These are phyloP conservation scores for Ceratosolen fusciceps DNA, from an alignment of 1,140 invertebrate genomes.

Conservation along the genomic window DNA sequence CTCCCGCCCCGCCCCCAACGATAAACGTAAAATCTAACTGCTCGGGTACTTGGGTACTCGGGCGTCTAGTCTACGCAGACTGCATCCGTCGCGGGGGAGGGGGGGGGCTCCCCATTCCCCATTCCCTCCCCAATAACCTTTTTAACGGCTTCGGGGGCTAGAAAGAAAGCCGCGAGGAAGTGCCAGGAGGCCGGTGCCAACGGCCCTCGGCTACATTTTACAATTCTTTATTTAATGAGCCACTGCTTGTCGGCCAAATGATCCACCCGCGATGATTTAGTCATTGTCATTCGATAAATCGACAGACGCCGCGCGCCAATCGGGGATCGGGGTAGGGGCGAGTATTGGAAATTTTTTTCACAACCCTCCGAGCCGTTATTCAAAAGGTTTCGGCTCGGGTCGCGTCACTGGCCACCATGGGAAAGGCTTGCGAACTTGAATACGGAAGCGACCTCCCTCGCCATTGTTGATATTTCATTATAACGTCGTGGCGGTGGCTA, in stretches of 20 bases:
- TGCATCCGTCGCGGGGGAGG: neutral
- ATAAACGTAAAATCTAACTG: slow-evolving; percentile 49
- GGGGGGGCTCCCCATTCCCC: neutral
- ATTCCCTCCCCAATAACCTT: neutral
- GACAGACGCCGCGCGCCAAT: no score
- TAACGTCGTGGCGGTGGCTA: neutral
- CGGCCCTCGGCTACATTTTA: no score
- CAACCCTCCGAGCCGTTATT: neutral
- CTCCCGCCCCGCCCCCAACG: neutral
- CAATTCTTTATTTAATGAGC: no score
- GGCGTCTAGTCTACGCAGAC: neutral
- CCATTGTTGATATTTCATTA: slow-evolving; percentile 1
- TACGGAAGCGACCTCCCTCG: neutral
- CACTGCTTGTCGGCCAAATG: no score
- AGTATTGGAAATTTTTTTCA: no score
- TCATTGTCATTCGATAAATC: no score
- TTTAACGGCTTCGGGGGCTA: neutral
- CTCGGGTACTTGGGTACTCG: no score
- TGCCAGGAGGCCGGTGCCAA: no score
- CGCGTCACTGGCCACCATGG: neutral
- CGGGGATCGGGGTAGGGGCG: no score
- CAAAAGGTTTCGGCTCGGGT: neutral
- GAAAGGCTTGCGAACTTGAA: neutral
- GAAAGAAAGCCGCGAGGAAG: no score
- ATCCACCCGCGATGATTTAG: no score